phyloP scores from a whole-genome alignment of 2,888 invertebrate genomes.

The Cordilura impudica region DNA sequence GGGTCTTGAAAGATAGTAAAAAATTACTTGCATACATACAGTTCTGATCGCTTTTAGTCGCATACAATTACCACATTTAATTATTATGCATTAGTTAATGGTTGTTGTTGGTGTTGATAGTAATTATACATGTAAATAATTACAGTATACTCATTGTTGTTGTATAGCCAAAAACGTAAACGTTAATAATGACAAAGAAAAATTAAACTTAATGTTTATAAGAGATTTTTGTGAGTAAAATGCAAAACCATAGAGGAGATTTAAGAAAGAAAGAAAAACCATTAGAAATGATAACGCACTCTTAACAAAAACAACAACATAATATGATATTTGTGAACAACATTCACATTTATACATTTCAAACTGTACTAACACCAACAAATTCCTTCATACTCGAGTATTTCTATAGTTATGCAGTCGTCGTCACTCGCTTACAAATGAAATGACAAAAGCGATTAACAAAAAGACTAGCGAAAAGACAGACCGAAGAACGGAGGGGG shows the following conservation, averaged over 20 bases:
- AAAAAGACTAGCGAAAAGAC: neutral
- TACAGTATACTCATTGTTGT: neutral
- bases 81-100: conserved; percentile 42
- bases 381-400: neutral
- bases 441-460: conserved; percentile 29
- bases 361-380: neutral
- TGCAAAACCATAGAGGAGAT: neutral
- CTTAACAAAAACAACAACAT: neutral
- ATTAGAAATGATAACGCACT: neutral
- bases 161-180: neutral
- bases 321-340: neutral
- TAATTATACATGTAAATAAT: conserved; percentile 38
- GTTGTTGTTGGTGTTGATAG: conserved; percentile 25
- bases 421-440: neutral
- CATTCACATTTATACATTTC: neutral
- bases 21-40: no score
- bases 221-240: neutral
- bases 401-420: neutral
- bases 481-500: neutral
- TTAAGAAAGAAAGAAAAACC: neutral
- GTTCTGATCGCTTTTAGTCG: no score
- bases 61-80: conserved; percentile 28
- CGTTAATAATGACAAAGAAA: neutral
- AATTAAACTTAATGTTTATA: neutral
- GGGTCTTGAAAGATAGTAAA: no score